phyloP scores from a whole-genome alignment of 2,797 vertebrate species.

The Tympanoctomys barrerae region DNA sequence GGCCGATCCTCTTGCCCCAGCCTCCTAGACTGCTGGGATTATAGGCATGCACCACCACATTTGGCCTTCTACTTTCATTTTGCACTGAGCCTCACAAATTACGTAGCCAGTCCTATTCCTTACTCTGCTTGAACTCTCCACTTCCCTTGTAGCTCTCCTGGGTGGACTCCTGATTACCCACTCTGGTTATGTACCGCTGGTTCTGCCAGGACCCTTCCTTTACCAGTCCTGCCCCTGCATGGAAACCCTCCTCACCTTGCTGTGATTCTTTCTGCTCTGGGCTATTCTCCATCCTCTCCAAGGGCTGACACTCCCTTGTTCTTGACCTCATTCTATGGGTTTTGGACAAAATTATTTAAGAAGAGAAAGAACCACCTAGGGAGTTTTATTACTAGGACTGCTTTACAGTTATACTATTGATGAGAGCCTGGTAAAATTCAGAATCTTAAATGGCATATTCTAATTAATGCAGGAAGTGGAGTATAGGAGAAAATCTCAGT shows the following conservation, averaged over 20 bases:
- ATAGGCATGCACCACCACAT: not conserved
- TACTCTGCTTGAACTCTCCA: not conserved
- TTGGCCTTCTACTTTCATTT: not conserved
- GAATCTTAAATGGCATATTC: not conserved
- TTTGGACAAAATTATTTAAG: constrained; percentile 7
- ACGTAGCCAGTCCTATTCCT: not conserved
- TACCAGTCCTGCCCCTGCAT: not conserved
- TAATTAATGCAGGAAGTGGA: not conserved
- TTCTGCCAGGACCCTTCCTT: not conserved
- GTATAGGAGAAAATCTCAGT: not conserved
- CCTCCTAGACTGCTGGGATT: not conserved
- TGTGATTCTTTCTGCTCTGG: not conserved
- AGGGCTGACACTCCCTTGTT: not conserved
- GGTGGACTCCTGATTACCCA: not conserved
- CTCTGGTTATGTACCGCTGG: not conserved
- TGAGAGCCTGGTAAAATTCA: not conserved
- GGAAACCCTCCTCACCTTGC: not conserved
- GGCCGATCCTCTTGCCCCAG: not conserved
- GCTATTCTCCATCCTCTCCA: no score
- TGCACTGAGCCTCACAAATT: not conserved
- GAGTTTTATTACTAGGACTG: not conserved
- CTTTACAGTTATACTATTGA: not conserved
- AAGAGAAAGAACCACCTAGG: constrained; percentile 10
- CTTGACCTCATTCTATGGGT: not conserved
- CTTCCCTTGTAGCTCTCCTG: not conserved